Conservation (phyloP, 2,113 vertebrate species). For the Myiagra hebetior region DNA sequence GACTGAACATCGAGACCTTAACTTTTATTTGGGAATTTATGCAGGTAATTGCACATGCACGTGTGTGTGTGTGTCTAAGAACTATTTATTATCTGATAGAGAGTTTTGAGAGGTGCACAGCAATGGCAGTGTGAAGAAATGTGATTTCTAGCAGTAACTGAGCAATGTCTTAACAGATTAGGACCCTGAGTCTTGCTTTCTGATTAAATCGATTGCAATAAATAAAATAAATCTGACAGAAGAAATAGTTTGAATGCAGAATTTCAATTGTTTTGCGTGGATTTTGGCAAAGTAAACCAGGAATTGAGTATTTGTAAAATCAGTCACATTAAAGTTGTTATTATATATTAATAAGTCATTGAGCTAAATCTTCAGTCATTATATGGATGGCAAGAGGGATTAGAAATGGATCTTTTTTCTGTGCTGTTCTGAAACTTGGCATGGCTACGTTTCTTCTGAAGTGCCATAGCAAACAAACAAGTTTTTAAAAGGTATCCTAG, state of each 20-base stretch:
- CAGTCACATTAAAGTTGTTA: slow-evolving; percentile 43
- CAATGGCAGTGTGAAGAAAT: not conserved
- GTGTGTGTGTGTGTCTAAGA: not conserved
- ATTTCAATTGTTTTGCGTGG: slow-evolving; percentile 57
- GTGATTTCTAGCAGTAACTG: slow-evolving; percentile 15
- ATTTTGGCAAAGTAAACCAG: slow-evolving; percentile 64
- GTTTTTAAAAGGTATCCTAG: not conserved
- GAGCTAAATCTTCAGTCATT: slow-evolving; percentile 58
- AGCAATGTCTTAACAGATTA: slow-evolving; percentile 38
- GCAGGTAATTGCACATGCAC: slow-evolving; percentile 77
- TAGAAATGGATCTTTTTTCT: slow-evolving; percentile 66
- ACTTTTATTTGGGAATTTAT: slow-evolving; percentile 87
- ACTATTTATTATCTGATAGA: not conserved
- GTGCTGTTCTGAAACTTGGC: slow-evolving; percentile 35
- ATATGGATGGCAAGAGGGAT: slow-evolving; percentile 57
- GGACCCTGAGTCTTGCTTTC: not conserved
- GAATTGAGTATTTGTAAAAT: slow-evolving; percentile 51
- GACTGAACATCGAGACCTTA: slow-evolving; percentile 76
- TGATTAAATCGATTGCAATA: slow-evolving; percentile 59
- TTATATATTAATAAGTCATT: slow-evolving; percentile 61
- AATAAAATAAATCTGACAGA: not conserved
- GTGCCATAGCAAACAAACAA: slow-evolving; percentile 11
- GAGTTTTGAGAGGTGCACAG: not conserved
- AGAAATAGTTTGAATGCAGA: slow-evolving; percentile 41
- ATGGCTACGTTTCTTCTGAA: slow-evolving; percentile 46